A percentile compares a stretch with the other conserved stretches of the same genome.
phyloP scores from a whole-genome alignment of 2,797 vertebrate genomes.

The Aphelocoma californica region DNA sequence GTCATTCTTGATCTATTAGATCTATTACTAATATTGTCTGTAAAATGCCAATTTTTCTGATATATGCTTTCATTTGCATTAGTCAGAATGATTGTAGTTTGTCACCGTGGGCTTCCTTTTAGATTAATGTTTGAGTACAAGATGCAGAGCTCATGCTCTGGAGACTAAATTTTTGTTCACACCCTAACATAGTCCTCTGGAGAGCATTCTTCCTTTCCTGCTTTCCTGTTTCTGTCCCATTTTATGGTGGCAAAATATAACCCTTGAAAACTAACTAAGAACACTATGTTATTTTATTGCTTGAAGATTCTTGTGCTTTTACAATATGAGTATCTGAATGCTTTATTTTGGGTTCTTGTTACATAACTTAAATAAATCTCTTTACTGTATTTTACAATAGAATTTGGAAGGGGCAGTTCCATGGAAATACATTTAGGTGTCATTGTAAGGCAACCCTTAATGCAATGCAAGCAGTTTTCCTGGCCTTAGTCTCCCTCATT shows the following conservation, averaged over 20 bases:
- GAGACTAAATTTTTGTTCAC: neutral
- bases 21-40: neutral
- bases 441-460: neutral
- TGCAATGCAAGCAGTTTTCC: neutral
- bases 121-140: neutral
- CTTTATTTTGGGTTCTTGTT: neutral
- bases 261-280: neutral
- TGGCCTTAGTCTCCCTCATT: neutral
- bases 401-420: neutral
- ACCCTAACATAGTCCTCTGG: neutral
- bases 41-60: neutral
- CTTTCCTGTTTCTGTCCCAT: neutral
- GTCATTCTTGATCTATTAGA: neutral
- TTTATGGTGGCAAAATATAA: neutral
- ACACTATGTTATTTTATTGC: neutral
- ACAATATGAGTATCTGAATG: neutral
- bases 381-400: neutral
- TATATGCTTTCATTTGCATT: neutral
- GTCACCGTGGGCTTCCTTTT: accelerated
- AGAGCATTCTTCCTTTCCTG: neutral
- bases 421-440: neutral
- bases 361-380: neutral
- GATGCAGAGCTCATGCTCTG: neutral
- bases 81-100: neutral
- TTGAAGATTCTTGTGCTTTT: neutral